phyloP scores from a whole-genome alignment of 1,140 invertebrate species.

The Drosophila mojavensis region DNA sequence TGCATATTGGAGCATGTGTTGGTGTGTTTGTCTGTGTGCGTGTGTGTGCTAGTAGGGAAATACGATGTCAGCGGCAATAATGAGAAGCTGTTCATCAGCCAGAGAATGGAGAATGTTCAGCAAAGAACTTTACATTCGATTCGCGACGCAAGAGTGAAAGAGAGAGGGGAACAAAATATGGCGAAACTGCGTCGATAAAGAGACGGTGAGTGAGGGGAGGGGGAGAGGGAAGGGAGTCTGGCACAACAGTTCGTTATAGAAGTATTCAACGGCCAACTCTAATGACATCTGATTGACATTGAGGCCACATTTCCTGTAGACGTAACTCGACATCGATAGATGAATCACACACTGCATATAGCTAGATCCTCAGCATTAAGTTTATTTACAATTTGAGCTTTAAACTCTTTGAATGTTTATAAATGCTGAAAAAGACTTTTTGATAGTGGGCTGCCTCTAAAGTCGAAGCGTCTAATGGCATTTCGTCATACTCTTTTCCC shows the following conservation, averaged over 20 bases:
- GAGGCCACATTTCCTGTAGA: conserved; percentile 60
- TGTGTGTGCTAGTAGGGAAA: conserved; percentile 7
- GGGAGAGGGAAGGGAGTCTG: neutral
- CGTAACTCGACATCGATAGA: conserved; percentile 11
- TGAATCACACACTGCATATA: neutral
- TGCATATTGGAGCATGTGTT: neutral
- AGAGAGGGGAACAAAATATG: neutral
- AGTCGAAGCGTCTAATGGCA: neutral
- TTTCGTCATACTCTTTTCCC: neutral
- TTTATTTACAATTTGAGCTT: neutral
- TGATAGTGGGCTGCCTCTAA: neutral
- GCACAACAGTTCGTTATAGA: conserved; percentile 12
- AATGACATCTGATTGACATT: conserved; percentile 72
- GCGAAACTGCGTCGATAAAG: no score
- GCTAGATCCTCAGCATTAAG: neutral
- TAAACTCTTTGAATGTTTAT: neutral
- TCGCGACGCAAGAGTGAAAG: conserved; percentile 4
- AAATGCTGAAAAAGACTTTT: neutral
- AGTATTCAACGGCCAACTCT: conserved; percentile 50
- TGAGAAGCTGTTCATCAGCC: conserved; percentile 36
- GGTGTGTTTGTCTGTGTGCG: neutral
- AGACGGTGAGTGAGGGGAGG: neutral
- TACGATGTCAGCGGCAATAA: conserved; percentile 45
- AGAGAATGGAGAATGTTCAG: conserved; percentile 16
- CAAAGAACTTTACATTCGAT: conserved; percentile 20